Base-by-base conservation (phyloP, 2,797 vertebrate genomes). In the Columba guinea region DNA sequence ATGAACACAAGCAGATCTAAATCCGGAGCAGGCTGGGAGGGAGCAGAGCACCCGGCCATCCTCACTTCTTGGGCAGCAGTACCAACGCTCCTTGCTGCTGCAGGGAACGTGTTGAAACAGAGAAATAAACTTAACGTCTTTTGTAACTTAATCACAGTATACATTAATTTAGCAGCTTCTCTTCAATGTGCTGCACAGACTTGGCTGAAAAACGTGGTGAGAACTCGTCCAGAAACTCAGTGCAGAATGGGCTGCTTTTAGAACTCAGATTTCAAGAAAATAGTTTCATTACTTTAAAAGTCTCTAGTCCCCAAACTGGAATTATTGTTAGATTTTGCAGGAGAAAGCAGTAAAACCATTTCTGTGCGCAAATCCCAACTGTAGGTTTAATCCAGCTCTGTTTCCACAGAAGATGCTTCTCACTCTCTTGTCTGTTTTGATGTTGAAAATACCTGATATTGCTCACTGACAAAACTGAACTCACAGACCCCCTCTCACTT, bases 121-220 rank as follows among this genome's bases (percentile, higher is more conserved):
- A 46, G 18, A 46, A 46, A 46, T 46, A 46, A 46, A 46, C 44
- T 44, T 44, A 44, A 44, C 5, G 9, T 46, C 44, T 46, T 46
- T 20, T 46, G 44, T 46, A 46, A 46, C 44, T 20, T 46, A 46
- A 46, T 46, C 18, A 20, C 44, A 46, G 44, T 46, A 46, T 46
- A 46, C 44, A 46, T 46, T 46, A 46, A 46, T 46, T 46, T 46
- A 46, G 44, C 44, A 46, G 44, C 44, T 46, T 20, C 18, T 46
- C 44, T 46, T 46, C 44, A 46, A 20, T 92, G 74, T 92, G 95
- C 88, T 89, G 59, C 78, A 73, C 93, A 96, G 90, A 82, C 64
- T 60, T 35, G 19, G 52, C 39, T 89, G 74, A 69, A 95, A 95
- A 87, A 90, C 41, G 44, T 34, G 14, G 70, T 53, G 55, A 94